Conservation (phyloP, 1,140 invertebrate species). For the Nephotettix cincticeps region DNA sequence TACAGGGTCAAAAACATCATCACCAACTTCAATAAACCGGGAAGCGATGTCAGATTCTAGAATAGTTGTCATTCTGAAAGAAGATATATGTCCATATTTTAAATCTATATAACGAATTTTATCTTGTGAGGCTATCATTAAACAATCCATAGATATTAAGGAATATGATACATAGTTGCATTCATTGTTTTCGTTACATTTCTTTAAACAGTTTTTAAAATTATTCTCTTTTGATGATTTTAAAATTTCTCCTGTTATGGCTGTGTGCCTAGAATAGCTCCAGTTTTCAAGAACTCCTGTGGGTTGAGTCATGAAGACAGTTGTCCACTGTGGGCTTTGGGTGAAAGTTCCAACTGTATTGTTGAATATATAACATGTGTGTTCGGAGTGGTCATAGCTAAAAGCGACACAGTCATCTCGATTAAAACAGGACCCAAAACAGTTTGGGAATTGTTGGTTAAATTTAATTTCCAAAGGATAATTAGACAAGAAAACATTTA, state of each 20-base stretch:
- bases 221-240: neutral
- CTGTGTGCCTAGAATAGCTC: conserved; percentile 23
- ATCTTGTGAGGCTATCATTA: neutral
- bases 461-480: neutral
- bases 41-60: neutral
- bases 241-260: neutral
- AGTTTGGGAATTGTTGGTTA: conserved; percentile 18
- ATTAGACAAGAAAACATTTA: conserved; percentile 21
- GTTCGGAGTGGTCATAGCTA: conserved; percentile 12
- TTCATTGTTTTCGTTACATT: neutral
- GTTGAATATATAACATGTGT: conserved; percentile 18
- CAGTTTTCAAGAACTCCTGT: conserved; percentile 19
- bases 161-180: conserved; percentile 22
- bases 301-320: conserved; percentile 28
- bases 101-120: conserved; percentile 19
- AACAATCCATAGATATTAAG: neutral
- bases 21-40: neutral
- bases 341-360: conserved; percentile 14
- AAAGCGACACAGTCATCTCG: conserved; percentile 17
- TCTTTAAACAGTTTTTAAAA: conserved; percentile 17
- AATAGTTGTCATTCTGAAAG: conserved; percentile 9
- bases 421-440: conserved; percentile 20
- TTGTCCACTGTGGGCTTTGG: conserved; percentile 23
- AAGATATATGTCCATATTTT: neutral
- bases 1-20: neutral